These are phyloP conservation scores for Dromiciops gliroides DNA, from an alignment of 2,113 vertebrate genomes.

Conservation along the genomic window DNA sequence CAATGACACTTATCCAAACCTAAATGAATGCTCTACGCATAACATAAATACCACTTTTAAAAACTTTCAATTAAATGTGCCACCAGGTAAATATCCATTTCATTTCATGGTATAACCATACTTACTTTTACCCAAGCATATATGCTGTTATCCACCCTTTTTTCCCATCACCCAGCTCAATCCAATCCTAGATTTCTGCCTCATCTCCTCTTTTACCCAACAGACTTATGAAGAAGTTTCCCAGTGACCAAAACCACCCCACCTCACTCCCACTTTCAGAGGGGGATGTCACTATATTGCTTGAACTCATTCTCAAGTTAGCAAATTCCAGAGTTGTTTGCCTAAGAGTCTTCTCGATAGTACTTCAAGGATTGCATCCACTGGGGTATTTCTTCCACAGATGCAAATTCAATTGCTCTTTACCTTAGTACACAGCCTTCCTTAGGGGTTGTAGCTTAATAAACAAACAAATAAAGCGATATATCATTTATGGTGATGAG, in stretches of 20 bases:
- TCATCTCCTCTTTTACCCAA: not conserved
- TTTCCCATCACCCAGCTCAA: not conserved
- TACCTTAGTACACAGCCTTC: not conserved
- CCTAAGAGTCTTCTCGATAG: not conserved
- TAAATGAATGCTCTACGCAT: rapidly evolving
- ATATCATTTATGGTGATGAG: not conserved
- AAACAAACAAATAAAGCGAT: not conserved
- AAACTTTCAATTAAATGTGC: rapidly evolving
- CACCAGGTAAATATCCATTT: slow-evolving; percentile 61
- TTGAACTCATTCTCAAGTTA: not conserved
- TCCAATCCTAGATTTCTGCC: not conserved
- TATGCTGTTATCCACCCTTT: not conserved
- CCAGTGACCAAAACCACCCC: too few species aligned
- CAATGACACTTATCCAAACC: rapidly evolving
- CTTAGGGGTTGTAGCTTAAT: not conserved
- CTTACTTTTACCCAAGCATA: not conserved
- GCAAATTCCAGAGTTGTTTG: not conserved
- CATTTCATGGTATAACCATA: not conserved
- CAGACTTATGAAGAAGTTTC: not conserved
- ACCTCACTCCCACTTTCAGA: not conserved
- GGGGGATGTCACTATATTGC: not conserved
- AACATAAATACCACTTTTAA: rapidly evolving
- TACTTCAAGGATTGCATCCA: not conserved
- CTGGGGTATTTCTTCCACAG: not conserved
- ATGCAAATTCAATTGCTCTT: not conserved